phyloP scores from a whole-genome alignment of 2,797 vertebrate genomes.

The Philypnodon macrostomus region DNA sequence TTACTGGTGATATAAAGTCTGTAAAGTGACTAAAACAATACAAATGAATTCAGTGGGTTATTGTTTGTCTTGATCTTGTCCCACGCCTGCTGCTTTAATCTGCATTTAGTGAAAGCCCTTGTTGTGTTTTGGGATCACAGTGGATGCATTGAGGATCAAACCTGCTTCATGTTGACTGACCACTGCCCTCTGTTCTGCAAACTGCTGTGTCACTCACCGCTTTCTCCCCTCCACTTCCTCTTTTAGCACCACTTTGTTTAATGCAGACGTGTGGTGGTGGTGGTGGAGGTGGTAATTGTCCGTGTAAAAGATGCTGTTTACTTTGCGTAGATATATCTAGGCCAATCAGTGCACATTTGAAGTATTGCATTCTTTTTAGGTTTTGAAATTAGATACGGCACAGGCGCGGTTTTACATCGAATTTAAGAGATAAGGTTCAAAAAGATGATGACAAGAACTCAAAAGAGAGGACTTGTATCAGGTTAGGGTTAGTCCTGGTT shows the following conservation, averaged over 20 bases:
- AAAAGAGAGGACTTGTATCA: no score
- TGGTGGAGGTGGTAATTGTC: neutral
- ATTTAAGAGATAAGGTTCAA: no score
- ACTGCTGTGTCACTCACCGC: conserved; percentile 71
- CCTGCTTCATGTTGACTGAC: conserved; percentile 33
- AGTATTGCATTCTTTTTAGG: no score
- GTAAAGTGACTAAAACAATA: neutral
- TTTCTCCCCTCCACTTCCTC: conserved; percentile 39
- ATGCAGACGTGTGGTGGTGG: conserved; percentile 33
- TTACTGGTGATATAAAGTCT: neutral
- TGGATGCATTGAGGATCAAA: conserved; percentile 40
- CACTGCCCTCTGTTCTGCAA: conserved; percentile 53
- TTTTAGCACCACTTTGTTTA: conserved; percentile 42
- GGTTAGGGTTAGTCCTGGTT: no score
- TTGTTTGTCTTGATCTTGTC: conserved; percentile 8
- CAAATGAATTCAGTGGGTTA: neutral
- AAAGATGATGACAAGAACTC: no score
- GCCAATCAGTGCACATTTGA: neutral
- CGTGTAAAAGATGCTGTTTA: conserved; percentile 19
- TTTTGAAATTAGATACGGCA: no score
- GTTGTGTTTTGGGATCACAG: conserved; percentile 39
- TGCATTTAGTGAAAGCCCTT: conserved; percentile 44
- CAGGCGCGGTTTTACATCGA: no score
- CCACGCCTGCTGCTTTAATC: conserved; percentile 15
- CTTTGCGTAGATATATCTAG: no score